phyloP scores from a whole-genome alignment of 1,140 invertebrate genomes.

The Scaptomyza graminum region DNA sequence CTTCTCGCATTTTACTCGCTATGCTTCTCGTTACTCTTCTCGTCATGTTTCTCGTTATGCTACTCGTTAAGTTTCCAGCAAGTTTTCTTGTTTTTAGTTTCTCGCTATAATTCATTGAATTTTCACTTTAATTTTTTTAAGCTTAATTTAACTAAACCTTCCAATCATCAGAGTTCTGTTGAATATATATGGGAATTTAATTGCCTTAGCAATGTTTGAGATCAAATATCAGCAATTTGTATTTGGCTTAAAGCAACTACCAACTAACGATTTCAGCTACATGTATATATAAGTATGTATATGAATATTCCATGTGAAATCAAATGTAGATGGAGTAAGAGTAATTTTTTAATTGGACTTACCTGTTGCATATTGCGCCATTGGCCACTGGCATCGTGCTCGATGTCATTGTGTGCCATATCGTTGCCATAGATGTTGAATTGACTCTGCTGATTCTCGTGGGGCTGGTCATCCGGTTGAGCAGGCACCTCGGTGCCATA shows the following conservation, averaged over 20 bases:
- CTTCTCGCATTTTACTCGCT: not conserved
- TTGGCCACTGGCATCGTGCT: constrained; percentile 67
- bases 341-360: constrained; percentile 24
- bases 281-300: not conserved
- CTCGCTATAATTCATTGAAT: too few relatives aligned
- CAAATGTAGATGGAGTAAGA: not conserved
- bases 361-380: constrained; percentile 84
- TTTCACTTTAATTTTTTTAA: too few relatives aligned
- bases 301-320: not conserved
- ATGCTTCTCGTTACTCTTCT: not conserved
- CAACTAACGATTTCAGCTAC: not conserved
- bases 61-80: not conserved
- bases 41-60: not conserved
- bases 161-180: not conserved
- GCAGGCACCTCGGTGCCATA: constrained; percentile 90
- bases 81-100: too few relatives aligned
- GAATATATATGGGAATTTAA: not conserved
- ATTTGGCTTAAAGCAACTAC: not conserved
- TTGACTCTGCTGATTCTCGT: constrained; percentile 44
- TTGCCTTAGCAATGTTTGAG: not conserved
- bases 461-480: constrained; percentile 84
- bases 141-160: not conserved
- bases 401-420: constrained; percentile 74
- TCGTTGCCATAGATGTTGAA: constrained; percentile 65
- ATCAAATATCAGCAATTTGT: not conserved